These are phyloP conservation scores for Cinclus mexicanus DNA, from an alignment of 2,113 vertebrate genomes.

Conservation along the genomic window DNA sequence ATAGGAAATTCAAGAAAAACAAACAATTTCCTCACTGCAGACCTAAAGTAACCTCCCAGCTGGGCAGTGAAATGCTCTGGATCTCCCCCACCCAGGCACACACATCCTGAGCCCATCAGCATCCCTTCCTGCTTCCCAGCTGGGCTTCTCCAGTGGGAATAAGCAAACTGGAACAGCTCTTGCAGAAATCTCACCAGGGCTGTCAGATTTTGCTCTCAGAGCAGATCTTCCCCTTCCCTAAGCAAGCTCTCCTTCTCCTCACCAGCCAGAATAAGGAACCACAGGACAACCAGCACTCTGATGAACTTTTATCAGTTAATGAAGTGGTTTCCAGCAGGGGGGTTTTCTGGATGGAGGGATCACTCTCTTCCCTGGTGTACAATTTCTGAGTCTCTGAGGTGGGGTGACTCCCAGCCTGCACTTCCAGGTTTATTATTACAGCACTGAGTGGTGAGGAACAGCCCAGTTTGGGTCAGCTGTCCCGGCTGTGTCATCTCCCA, in stretches of 20 bases:
- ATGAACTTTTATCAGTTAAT: neutral
- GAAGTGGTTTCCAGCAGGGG: neutral
- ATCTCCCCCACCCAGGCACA: neutral
- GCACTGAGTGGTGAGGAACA: neutral
- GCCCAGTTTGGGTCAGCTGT: neutral
- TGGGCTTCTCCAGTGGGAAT: neutral
- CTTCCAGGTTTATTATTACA: neutral
- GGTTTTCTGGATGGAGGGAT: neutral
- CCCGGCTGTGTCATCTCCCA: neutral
- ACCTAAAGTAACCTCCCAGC: neutral
- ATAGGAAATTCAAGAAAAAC: neutral
- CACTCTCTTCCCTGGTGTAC: neutral
- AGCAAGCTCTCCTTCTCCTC: neutral
- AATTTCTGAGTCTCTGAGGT: neutral
- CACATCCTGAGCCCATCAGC: neutral
- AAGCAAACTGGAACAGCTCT: neutral
- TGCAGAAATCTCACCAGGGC: neutral
- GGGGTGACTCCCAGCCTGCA: neutral
- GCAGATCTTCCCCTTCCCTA: neutral
- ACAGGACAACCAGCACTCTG: neutral
- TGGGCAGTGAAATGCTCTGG: neutral
- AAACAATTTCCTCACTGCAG: neutral
- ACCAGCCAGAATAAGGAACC: rapidly evolving
- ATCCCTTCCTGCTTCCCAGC: neutral
- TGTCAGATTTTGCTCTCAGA: neutral